Percentiles rank a stretch among this genome's conserved stretches.
phyloP scores from a whole-genome alignment of 2,113 vertebrate genomes.

The Seriola aureovittata region DNA sequence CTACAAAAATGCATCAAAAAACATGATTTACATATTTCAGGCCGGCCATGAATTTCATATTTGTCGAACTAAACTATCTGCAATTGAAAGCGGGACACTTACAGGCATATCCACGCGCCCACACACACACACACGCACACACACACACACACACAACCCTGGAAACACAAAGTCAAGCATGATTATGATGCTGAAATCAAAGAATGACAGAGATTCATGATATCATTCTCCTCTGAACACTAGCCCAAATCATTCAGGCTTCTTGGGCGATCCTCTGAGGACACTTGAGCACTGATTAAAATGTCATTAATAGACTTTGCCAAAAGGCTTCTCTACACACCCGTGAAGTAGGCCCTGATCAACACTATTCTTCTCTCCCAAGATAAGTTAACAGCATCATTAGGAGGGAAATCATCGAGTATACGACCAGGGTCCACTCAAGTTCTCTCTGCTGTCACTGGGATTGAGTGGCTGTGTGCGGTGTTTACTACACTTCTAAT shows the following conservation, averaged over 20 bases:
- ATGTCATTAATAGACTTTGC: slow-evolving; percentile 62
- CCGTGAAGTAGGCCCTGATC: slow-evolving; percentile 42
- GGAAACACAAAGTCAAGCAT: slow-evolving; percentile 51
- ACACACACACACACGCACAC: not conserved
- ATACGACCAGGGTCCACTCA: slow-evolving; percentile 38
- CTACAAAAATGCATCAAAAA: slow-evolving; percentile 26
- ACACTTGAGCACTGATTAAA: slow-evolving; percentile 68
- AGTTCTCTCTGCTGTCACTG: slow-evolving; percentile 50
- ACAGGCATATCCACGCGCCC: not conserved
- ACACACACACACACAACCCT: not conserved
- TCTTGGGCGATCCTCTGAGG: slow-evolving; percentile 43
- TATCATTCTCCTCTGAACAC: slow-evolving; percentile 41
- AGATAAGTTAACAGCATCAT: slow-evolving; percentile 68
- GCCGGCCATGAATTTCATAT: not conserved
- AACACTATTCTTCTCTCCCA: slow-evolving; percentile 48
- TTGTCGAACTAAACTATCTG: slow-evolving; percentile 31
- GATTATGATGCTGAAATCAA: slow-evolving; percentile 41
- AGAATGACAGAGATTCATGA: slow-evolving; percentile 57
- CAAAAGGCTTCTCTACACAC: slow-evolving; percentile 28
- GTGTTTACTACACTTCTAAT: slow-evolving; percentile 63
- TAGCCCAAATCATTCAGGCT: slow-evolving; percentile 36
- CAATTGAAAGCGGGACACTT: slow-evolving; percentile 4
- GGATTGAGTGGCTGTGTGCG: slow-evolving; percentile 55
- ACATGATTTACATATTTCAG: slow-evolving; percentile 19
- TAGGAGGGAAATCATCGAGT: slow-evolving; percentile 53